Conservation (phyloP, 2,113 vertebrate species). For the Agapornis roseicollis region DNA sequence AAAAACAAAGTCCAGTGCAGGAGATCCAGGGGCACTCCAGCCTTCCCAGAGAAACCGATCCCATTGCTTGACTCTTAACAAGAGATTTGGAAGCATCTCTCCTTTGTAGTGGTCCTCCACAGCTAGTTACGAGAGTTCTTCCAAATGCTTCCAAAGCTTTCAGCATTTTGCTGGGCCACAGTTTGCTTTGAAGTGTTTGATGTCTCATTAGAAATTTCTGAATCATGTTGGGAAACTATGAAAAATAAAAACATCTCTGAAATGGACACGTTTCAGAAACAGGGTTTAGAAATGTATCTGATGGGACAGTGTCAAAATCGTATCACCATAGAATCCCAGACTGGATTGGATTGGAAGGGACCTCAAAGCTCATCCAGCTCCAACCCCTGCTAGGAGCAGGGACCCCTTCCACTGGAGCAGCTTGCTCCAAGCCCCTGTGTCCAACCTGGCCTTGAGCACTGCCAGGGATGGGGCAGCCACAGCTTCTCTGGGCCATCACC, state of each 20-base stretch:
- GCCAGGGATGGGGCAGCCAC: too few relatives aligned
- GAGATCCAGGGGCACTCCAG: neutral
- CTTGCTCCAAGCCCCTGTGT: too few relatives aligned
- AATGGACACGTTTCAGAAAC: neutral
- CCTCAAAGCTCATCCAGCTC: too few relatives aligned
- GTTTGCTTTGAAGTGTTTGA: neutral
- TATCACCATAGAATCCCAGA: too few relatives aligned
- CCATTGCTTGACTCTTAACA: too few relatives aligned
- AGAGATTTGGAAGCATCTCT: neutral
- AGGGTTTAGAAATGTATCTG: neutral
- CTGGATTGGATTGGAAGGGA: too few relatives aligned
- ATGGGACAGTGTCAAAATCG: neutral
- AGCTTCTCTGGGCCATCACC: too few relatives aligned
- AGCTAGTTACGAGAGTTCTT: neutral
- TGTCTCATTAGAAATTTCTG: neutral
- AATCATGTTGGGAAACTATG: neutral
- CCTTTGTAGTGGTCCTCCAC: neutral
- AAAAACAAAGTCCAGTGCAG: neutral
- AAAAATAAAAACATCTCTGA: neutral
- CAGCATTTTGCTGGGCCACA: neutral
- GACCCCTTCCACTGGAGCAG: too few relatives aligned
- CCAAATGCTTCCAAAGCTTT: neutral
- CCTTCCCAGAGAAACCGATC: neutral
- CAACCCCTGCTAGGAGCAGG: too few relatives aligned
- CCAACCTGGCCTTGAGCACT: too few relatives aligned